phyloP scores from a whole-genome alignment of 2,888 invertebrate genomes.

The Megastigmus dorsalis region DNA sequence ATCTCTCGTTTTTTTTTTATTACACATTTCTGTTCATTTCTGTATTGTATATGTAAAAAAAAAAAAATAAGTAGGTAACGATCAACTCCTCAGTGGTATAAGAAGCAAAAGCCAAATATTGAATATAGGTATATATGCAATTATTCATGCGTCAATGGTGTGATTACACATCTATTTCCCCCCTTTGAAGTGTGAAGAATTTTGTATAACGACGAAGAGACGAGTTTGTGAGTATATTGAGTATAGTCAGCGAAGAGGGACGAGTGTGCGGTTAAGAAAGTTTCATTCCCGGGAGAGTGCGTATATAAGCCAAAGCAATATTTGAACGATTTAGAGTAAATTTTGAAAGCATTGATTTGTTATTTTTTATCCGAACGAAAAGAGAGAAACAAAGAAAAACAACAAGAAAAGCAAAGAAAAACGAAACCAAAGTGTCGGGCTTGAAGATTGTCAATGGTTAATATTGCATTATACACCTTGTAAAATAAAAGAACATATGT shows the following conservation, averaged over 20 bases:
- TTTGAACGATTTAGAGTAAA: slow-evolving; percentile 1
- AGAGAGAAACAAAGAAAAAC: too few relatives aligned
- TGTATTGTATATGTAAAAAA: not conserved
- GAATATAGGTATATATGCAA: not conserved
- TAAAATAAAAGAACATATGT: slow-evolving; percentile 45
- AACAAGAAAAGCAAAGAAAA: too few relatives aligned
- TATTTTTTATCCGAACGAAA: slow-evolving; percentile 26
- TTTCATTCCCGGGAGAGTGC: not conserved
- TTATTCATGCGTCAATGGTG: slow-evolving; percentile 1
- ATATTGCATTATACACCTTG: slow-evolving; percentile 39
- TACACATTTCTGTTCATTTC: not conserved
- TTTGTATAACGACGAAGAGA: slow-evolving; percentile 11
- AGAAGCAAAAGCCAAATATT: slow-evolving; percentile 15
- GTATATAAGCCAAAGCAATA: slow-evolving; percentile 38
- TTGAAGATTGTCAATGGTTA: slow-evolving; percentile 42
- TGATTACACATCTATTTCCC: not conserved
- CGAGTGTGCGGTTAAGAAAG: too few relatives aligned
- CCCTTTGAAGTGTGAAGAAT: slow-evolving; percentile 24
- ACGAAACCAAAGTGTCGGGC: slow-evolving; percentile 14
- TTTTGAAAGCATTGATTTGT: not conserved
- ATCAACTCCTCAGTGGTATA: not conserved
- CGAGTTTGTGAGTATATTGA: not conserved
- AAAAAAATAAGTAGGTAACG: not conserved
- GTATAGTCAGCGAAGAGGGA: too few relatives aligned
- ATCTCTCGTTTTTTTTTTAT: not conserved